Percentiles rank a stretch among this genome's conserved stretches.
These are phyloP conservation scores for Osmoderma eremita DNA, from an alignment of 2,888 invertebrate genomes.

Conservation along the genomic window DNA sequence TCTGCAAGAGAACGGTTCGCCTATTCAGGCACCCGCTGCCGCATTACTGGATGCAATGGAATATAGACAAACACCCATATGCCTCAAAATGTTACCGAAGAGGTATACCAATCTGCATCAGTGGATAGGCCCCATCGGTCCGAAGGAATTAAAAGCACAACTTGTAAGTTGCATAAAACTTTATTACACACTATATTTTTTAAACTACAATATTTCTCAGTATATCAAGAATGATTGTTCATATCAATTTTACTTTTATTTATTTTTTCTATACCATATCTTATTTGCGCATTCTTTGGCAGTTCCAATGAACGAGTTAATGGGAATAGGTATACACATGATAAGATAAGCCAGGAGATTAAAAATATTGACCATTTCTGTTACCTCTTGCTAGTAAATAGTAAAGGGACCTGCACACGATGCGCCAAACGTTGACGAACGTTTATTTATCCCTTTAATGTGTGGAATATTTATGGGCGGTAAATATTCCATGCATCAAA, in stretches of 20 bases:
- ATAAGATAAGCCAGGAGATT: constrained; percentile 27
- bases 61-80: constrained; percentile 84
- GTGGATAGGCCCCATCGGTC: constrained; percentile 84
- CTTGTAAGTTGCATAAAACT: constrained; percentile 68
- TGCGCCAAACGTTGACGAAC: too few relatives aligned
- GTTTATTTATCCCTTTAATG: too few relatives aligned
- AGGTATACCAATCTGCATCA: constrained; percentile 91
- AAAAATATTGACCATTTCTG: constrained; percentile 31
- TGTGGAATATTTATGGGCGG: too few relatives aligned
- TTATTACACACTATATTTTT: neutral
- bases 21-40: constrained; percentile 71
- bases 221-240: too few relatives aligned
- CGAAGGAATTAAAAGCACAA: constrained; percentile 84
- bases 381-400: constrained; percentile 11
- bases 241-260: too few relatives aligned
- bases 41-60: constrained; percentile 74
- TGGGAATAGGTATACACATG: constrained; percentile 14
- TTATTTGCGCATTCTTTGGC: constrained; percentile 1
- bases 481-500: too few relatives aligned
- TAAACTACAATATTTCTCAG: too few relatives aligned
- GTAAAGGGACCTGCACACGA: too few relatives aligned
- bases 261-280: neutral
- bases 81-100: constrained; percentile 90
- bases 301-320: neutral
- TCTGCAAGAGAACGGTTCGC: constrained; percentile 76